phyloP scores from a whole-genome alignment of 2,888 invertebrate genomes.

The Brachyptera putata region DNA sequence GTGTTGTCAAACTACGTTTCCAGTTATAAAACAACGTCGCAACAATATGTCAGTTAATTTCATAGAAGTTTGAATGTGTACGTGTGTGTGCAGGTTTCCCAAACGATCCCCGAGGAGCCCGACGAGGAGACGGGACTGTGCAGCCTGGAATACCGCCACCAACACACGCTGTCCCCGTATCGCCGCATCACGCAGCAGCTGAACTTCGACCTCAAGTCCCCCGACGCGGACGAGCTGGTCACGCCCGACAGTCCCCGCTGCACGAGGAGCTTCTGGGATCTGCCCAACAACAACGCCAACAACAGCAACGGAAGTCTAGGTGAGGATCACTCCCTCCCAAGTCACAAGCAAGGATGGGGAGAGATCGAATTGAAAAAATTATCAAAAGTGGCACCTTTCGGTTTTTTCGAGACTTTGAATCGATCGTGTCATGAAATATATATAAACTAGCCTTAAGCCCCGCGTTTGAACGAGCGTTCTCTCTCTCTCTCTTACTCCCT shows the following conservation, averaged over 20 bases:
- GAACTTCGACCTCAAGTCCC: constrained; percentile 65
- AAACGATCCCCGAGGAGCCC: constrained; percentile 41
- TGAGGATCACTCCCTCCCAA: not conserved
- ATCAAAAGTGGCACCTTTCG: too few species aligned
- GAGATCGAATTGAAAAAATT: too few species aligned
- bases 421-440: too few species aligned
- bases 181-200: constrained; percentile 74
- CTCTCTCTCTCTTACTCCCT: too few species aligned
- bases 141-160: constrained; percentile 41
- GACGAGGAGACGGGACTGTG: constrained; percentile 41
- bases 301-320: not conserved
- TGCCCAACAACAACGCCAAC: constrained; percentile 20
- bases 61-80: too few species aligned
- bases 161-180: constrained; percentile 64
- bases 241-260: constrained; percentile 61
- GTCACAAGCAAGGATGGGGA: too few species aligned
- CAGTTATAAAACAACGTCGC: too few species aligned
- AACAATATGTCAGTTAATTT: too few species aligned
- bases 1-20: too few species aligned
- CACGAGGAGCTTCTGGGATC: constrained; percentile 58
- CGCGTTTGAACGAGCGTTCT: too few species aligned
- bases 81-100: constrained; percentile 14
- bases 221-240: constrained; percentile 63
- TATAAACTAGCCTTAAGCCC: too few species aligned
- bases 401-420: too few species aligned